Evolutionary conservation across 2,797 vertebrate genomes (phyloP).

Genomic region (Micromesistius poutassou): DNA sequence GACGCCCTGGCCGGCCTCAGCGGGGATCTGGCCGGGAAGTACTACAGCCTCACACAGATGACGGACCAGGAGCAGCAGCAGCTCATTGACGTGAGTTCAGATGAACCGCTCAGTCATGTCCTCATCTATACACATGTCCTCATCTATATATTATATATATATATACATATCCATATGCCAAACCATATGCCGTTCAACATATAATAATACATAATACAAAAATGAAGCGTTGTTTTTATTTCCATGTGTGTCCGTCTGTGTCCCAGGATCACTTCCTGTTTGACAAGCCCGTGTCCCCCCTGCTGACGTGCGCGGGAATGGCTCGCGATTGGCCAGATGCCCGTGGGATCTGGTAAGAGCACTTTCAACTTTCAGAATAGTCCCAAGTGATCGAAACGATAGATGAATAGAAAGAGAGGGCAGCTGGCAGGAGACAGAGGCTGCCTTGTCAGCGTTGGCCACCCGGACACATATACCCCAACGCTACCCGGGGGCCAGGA

Average conservation of each 20-base stretch:
- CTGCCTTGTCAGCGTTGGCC: constrained; percentile 26
- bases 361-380: neutral
- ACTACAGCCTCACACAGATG: constrained; percentile 90
- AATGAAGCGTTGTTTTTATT: neutral
- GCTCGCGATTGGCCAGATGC: constrained; percentile 97
- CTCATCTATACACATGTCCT: too few species aligned
- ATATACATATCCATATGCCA: too few species aligned
- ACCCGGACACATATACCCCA: constrained; percentile 46
- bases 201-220: neutral
- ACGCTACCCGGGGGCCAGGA: constrained; percentile 33
- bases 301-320: constrained; percentile 93
- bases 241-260: constrained; percentile 16
- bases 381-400: too few species aligned
- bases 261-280: constrained; percentile 94
- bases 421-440: constrained; percentile 24
- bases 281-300: constrained; percentile 93
- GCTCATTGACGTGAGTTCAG: constrained; percentile 88
- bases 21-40: constrained; percentile 82
- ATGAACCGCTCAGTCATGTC: neutral
- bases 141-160: too few species aligned
- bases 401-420: neutral
- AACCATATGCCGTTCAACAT: neutral
- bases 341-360: constrained; percentile 90
- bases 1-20: constrained; percentile 84
- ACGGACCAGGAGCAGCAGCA: constrained; percentile 91